phyloP scores from a whole-genome alignment of 2,888 invertebrate genomes.

The Rotaria socialis region DNA sequence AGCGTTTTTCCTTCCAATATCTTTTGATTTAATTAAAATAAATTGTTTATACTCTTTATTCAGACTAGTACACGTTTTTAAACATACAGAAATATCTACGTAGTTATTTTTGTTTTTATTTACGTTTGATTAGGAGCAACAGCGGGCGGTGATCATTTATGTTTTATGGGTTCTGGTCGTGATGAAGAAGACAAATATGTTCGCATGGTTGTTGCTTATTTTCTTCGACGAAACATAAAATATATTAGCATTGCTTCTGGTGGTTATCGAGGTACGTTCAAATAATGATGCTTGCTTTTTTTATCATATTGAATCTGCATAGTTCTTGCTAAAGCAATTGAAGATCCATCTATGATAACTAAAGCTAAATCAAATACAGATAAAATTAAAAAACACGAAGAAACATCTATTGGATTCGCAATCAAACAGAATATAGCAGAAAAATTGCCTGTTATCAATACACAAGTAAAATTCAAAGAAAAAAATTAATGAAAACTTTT shows the following conservation, averaged over 20 bases:
- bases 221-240: constrained; percentile 84
- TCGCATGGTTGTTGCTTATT: constrained; percentile 94
- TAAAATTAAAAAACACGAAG: neutral
- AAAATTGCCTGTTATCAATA: neutral
- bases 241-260: constrained; percentile 86
- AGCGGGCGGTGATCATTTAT: constrained; percentile 63
- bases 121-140: constrained; percentile 61
- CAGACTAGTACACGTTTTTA: too few species aligned
- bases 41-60: too few species aligned
- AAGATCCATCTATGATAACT: constrained; percentile 45
- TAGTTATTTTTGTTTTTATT: neutral
- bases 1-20: too few species aligned
- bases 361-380: neutral
- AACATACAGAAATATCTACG: too few species aligned
- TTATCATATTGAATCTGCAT: neutral
- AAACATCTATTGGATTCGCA: neutral
- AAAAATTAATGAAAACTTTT: neutral
- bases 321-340: constrained; percentile 34
- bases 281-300: neutral
- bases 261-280: constrained; percentile 66
- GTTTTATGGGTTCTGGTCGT: constrained; percentile 79
- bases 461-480: neutral
- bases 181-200: constrained; percentile 80
- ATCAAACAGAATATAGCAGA: neutral
- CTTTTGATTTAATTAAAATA: too few species aligned